These are phyloP conservation scores for Polyommatus iphigenia DNA, from an alignment of 2,888 invertebrate genomes.

Conservation along the genomic window DNA sequence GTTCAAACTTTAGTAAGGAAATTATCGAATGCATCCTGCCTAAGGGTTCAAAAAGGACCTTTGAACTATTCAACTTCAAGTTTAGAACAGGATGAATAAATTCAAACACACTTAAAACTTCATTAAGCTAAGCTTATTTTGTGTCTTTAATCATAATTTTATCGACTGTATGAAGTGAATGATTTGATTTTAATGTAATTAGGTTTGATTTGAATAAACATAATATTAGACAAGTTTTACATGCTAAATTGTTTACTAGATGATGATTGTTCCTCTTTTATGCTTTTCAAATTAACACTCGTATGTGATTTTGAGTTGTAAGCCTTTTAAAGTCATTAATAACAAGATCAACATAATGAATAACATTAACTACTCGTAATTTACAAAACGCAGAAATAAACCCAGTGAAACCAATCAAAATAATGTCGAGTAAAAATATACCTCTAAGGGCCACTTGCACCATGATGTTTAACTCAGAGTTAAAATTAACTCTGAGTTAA, in stretches of 20 bases:
- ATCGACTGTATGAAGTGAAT: background rate
- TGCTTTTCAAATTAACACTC: background rate
- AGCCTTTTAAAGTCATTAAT: background rate
- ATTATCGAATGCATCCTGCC: background rate
- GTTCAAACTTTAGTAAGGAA: background rate
- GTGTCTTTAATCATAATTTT: background rate
- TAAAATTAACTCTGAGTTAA: too few relatives aligned
- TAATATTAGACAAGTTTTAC: background rate
- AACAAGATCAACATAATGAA: background rate
- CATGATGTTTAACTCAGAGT: too few relatives aligned
- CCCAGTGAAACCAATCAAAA: too few relatives aligned
- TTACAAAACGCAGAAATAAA: too few relatives aligned
- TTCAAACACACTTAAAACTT: background rate
- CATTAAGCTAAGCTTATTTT: background rate
- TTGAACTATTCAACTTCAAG: background rate
- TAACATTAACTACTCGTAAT: too few relatives aligned
- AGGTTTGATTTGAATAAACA: background rate
- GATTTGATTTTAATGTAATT: constrained; percentile 3
- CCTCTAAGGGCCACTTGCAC: too few relatives aligned
- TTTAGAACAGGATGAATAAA: constrained; percentile 7
- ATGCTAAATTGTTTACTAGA: background rate
- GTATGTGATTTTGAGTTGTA: background rate
- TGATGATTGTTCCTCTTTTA: background rate
- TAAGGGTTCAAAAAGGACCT: background rate
- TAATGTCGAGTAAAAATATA: too few relatives aligned